Evolutionary conservation across 1,140 invertebrate genomes (phyloP).

Genomic region (Lerema accius): DNA sequence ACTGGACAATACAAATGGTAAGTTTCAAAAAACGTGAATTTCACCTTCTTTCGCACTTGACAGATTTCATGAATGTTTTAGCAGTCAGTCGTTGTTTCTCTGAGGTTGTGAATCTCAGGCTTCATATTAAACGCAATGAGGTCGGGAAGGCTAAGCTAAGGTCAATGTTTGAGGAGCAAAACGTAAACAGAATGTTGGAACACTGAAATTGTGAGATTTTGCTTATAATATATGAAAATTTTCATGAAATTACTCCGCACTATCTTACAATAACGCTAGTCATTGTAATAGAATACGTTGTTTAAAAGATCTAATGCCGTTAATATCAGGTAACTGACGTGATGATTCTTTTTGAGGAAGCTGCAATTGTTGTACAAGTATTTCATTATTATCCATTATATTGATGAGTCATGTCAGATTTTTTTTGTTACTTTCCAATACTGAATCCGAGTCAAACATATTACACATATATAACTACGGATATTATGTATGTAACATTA

Average conservation of each 20-base stretch:
- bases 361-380: too few species aligned
- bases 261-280: too few species aligned
- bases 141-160: neutral
- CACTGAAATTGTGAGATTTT: neutral
- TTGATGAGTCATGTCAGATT: too few species aligned
- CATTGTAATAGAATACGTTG: too few species aligned
- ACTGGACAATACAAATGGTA: slow-evolving; percentile 9
- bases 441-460: too few species aligned
- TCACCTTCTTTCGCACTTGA: slow-evolving; percentile 11
- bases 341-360: too few species aligned
- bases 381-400: too few species aligned
- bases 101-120: slow-evolving; percentile 13
- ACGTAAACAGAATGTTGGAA: neutral
- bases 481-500: neutral
- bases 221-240: neutral
- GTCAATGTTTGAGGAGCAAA: neutral
- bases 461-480: too few species aligned
- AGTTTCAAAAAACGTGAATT: slow-evolving; percentile 1
- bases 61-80: slow-evolving; percentile 28
- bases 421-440: too few species aligned
- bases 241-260: too few species aligned
- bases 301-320: too few species aligned
- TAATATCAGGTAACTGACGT: too few species aligned
- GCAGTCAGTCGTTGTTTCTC: slow-evolving; percentile 7
- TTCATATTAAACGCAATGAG: slow-evolving; percentile 7